Conservation (phyloP, 1,140 invertebrate species). For the Hypothenemus hampei region DNA sequence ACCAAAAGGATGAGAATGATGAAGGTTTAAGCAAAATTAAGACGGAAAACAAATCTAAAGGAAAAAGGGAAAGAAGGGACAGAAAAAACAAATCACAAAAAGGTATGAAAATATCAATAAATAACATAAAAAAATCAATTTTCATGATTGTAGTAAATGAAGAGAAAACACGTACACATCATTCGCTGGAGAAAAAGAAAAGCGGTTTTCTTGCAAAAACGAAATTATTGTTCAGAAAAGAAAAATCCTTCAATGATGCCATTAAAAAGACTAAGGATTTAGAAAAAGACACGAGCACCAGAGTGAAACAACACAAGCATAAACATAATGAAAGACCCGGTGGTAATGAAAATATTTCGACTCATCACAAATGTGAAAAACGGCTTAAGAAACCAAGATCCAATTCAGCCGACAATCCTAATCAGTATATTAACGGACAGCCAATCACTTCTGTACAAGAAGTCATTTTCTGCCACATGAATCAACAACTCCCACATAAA, state of each 20-base stretch:
- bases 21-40: too few relatives aligned
- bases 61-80: too few relatives aligned
- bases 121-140: too few relatives aligned
- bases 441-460: conserved; percentile 5
- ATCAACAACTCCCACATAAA: conserved; percentile 6
- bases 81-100: too few relatives aligned
- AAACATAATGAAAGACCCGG: not conserved
- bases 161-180: too few relatives aligned
- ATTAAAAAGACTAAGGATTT: not conserved
- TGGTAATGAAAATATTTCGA: not conserved
- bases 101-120: too few relatives aligned
- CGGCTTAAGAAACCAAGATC: not conserved
- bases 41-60: too few relatives aligned
- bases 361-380: conserved; percentile 1
- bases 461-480: conserved; percentile 22
- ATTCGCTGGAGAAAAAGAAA: conserved; percentile 5
- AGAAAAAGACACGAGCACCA: not conserved
- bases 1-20: too few relatives aligned
- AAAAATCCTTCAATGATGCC: conserved; percentile 20
- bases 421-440: not conserved
- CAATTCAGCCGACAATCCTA: conserved; percentile 2
- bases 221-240: conserved; percentile 16
- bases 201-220: conserved; percentile 6
- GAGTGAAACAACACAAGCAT: conserved; percentile 2
- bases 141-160: too few relatives aligned